Evolutionary conservation across 53 echinoderm and acorn worm species (phyloP).

Genomic region (Temnopleurus reevesii): DNA sequence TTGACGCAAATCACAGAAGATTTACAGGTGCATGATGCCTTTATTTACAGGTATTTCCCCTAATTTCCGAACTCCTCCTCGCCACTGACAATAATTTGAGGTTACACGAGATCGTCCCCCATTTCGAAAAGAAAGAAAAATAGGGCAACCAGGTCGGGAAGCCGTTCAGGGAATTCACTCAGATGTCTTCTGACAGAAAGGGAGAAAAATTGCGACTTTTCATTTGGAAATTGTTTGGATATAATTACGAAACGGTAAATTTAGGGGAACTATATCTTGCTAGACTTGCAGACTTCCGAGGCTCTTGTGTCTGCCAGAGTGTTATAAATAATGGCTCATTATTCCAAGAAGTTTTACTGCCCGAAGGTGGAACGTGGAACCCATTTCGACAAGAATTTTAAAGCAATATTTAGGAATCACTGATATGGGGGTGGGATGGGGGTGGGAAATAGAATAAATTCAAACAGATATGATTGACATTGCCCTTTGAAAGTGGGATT

Average conservation of each 20-base stretch:
- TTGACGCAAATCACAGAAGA: conserved; percentile 15
- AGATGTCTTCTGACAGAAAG: conserved; percentile 11
- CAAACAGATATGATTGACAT: too few relatives aligned
- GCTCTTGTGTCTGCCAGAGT: background rate
- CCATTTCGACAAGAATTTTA: too few relatives aligned
- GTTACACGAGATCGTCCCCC: conserved; percentile 41
- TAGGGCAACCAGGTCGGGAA: conserved; percentile 22
- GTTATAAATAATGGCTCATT: background rate
- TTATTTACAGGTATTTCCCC: conserved; percentile 49
- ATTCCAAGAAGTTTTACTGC: too few relatives aligned
- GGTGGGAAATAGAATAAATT: too few relatives aligned
- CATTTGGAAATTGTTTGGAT: background rate
- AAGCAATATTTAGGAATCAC: too few relatives aligned
- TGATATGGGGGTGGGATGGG: too few relatives aligned
- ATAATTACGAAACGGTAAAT: background rate
- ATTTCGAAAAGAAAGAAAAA: conserved; percentile 21
- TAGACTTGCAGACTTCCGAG: background rate
- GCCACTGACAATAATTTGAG: too few relatives aligned
- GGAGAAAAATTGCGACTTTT: background rate
- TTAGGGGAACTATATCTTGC: conserved; percentile 2
- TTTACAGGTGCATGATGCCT: conserved; percentile 31
- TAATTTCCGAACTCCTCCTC: conserved; percentile 12
- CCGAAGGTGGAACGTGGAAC: too few relatives aligned
- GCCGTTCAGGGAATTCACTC: conserved; percentile 37
- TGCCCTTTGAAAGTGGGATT: too few relatives aligned